phyloP scores from a whole-genome alignment of 2,888 invertebrate genomes.

The Drosophila kuntzei region DNA sequence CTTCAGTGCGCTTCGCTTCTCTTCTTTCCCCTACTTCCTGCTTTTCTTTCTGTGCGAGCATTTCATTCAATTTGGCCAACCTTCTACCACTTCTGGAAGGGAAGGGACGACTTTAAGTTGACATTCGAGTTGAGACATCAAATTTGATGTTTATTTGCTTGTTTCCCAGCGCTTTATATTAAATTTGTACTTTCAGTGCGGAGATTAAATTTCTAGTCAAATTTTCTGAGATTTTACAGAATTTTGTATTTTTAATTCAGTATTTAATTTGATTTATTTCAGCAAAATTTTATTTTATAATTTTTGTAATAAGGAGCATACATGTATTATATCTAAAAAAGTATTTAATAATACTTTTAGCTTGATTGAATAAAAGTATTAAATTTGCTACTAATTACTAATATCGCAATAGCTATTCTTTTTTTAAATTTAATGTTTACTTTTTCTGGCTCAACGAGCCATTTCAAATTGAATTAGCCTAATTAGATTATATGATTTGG shows the following conservation, averaged over 20 bases:
- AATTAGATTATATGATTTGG: constrained; percentile 67
- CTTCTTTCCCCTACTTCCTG: neutral
- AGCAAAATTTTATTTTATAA: neutral
- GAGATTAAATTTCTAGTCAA: too few relatives aligned
- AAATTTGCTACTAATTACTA: neutral
- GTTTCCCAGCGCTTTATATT: constrained; percentile 52
- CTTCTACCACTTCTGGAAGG: neutral
- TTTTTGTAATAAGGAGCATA: neutral
- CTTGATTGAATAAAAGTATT: neutral
- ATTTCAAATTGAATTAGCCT: constrained; percentile 56
- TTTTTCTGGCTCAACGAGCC: constrained; percentile 32
- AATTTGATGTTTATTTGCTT: constrained; percentile 65
- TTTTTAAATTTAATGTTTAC: constrained; percentile 4
- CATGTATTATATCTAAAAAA: neutral
- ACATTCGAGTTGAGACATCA: constrained; percentile 57
- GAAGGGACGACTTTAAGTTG: constrained; percentile 41
- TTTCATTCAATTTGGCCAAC: constrained; percentile 63
- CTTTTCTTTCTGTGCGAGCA: constrained; percentile 17
- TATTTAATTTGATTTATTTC: neutral
- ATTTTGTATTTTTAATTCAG: neutral
- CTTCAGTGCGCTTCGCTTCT: constrained; percentile 4
- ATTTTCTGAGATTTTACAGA: too few relatives aligned
- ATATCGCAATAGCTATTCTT: neutral
- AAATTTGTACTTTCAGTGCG: constrained; percentile 2
- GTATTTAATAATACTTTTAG: neutral